Evolutionary conservation across 2,888 invertebrate genomes (phyloP), one percentile per base, ranked within the genome.

Genomic region (Ophion obscuratus): DNA sequence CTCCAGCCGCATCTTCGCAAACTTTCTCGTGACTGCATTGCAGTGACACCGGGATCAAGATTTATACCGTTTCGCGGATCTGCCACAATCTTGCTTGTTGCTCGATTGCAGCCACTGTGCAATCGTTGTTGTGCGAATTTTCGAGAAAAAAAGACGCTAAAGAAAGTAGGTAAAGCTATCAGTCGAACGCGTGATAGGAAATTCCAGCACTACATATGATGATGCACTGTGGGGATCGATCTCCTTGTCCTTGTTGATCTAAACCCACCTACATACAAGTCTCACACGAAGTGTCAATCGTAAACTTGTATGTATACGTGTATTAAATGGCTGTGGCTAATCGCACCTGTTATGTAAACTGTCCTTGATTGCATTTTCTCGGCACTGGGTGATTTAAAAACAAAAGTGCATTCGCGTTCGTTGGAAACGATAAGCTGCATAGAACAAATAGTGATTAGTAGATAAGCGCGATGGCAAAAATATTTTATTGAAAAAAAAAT

Each of bases 181-280:
- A 17, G 47, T 70, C 57, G 20, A 74, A 47, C 53, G 75, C 71
- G 77, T 67, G 86, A 81, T 78, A 62, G 77, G 47, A 78, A 74
- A 68, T 77, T 57, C 71, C 68, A 64, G 24, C 27, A 24, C 47
- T 47, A 27, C 70, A 27, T 47, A 3, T 27, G 27, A 27, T 53
- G 47, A 70, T 17, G 27, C 47, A 70, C 27, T 47, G 24, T 70
- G 2, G 20, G 40, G 40, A 27, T 57, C 11, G 36, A 61, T 36
- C 73, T 73, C 31, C 24, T 31, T 36, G 14, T 59, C 31, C 36
- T 59, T n/a, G n/a, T 14, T 36, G 2, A 31, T 40, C 31, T 36
- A 61, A 36, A 47, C 24, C 9, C 17, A 53, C 14, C 1, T 53
- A 17, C 14, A 9, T 47, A 31, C 31, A 31, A 4, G 31, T 31